Base-by-base conservation (phyloP, 2,888 invertebrate species). In the Platycheirus rosarum region DNA sequence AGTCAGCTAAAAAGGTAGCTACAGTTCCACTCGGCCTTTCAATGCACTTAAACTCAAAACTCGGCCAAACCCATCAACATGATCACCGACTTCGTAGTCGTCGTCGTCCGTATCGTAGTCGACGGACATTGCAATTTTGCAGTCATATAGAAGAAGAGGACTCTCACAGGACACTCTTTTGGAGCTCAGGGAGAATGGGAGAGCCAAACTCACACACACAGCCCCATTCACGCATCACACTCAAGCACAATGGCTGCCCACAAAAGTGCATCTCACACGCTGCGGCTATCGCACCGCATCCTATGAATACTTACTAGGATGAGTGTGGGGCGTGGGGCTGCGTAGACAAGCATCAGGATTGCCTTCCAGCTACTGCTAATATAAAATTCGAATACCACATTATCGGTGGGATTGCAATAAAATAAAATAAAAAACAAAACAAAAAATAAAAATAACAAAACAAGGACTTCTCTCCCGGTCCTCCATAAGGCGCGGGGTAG, bases 11-110 rank as follows among this genome's bases (percentile, higher is more conserved):
- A 78, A 73, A 62, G 73, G 73, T 68, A 73, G 57, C 62, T 65
- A 55, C 29, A 40, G 32, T 18, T 53, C 60, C 49, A 48, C 49
- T 57, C 69, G 37, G 65, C 57, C 80, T 51, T 80, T 68, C 74
- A 70, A 51, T 75, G 49, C 66, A 66, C 84, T 79, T 79, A 66
- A 70, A 70, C 66, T 70, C 53, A 79, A 84, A 84, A 84, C 77
- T 85, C 85, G 85, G 85, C 85, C 85, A 85, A 85, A 85, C 85
- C 85, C 85, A 85, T 85, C 84, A 80, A 68, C 70, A 74, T 77
- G 84, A 84, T 84, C 70, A 68, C 71, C 62, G 84, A 73, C 51
- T 68, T 71, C 76, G 68, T 57, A 51, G 53, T 68, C 68, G 23
- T 44, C 32, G 29, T 46, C 44, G 20, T 48, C 32, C 16, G 37